Conservation (phyloP, 2,797 vertebrate genomes). For the Semaprochilodus insignis region DNA sequence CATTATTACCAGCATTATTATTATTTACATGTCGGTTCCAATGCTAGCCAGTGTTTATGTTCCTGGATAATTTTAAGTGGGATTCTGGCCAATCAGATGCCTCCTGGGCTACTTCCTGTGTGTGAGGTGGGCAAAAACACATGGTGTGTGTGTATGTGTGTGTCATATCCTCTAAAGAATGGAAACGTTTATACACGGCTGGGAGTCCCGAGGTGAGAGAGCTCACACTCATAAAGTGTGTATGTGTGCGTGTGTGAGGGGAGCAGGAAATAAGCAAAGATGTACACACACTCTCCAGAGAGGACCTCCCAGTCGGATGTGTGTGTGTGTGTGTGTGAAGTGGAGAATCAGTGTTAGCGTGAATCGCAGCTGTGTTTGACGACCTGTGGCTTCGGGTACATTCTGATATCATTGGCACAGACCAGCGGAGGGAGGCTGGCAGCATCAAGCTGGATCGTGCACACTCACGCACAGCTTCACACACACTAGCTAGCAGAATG, state of each 20-base stretch:
- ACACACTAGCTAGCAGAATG: no score
- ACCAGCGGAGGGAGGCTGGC: no score
- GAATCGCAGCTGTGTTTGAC: slow-evolving; percentile 70
- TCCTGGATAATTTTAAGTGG: not conserved
- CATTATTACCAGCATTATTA: not conserved
- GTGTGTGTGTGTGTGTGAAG: slow-evolving; percentile 9
- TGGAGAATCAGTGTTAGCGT: not conserved
- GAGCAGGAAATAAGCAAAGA: slow-evolving; percentile 65
- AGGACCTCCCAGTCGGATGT: slow-evolving; percentile 46
- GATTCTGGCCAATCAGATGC: not conserved
- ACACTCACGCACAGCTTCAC: slow-evolving; percentile 53
- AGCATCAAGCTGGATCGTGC: no score
- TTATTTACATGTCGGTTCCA: not conserved
- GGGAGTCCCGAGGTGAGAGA: slow-evolving; percentile 78
- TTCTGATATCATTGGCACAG: slow-evolving; percentile 59
- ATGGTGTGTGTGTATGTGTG: slow-evolving; percentile 61
- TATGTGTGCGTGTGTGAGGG: slow-evolving; percentile 22
- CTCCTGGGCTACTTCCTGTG: not conserved
- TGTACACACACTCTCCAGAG: slow-evolving; percentile 52
- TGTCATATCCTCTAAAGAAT: slow-evolving; percentile 76
- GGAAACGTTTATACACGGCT: slow-evolving; percentile 78
- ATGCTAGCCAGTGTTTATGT: not conserved
- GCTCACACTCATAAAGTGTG: slow-evolving; percentile 74
- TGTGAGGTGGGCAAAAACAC: not conserved
- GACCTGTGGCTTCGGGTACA: slow-evolving; percentile 58